Evolutionary conservation across 2,888 invertebrate genomes (phyloP).

Genomic region (Cantharis lateralis): DNA sequence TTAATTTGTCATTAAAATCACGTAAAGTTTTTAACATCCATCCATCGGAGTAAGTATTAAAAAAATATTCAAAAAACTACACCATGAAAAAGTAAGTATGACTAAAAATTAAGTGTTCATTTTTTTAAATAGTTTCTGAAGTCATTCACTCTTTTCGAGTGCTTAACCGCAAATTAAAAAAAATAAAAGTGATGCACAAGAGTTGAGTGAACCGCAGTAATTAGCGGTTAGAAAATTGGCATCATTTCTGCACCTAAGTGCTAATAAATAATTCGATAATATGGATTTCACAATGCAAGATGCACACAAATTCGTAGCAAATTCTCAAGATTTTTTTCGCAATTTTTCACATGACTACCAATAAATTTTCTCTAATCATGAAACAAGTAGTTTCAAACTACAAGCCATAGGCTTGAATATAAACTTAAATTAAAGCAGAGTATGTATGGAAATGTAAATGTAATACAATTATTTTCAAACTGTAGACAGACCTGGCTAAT

Average conservation of each 20-base stretch:
- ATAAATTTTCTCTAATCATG: not conserved
- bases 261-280: not conserved
- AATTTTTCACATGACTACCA: not conserved
- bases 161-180: not conserved
- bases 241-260: not conserved
- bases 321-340: not conserved
- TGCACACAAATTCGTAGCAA: not conserved
- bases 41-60: not conserved
- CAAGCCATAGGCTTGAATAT: not conserved
- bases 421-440: not conserved
- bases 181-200: not conserved
- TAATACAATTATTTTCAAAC: not conserved
- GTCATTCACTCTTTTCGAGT: not conserved
- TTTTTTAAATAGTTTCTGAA: not conserved
- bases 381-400: not conserved
- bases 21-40: slow-evolving; percentile 8
- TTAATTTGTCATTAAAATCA: slow-evolving; percentile 16
- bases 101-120: not conserved
- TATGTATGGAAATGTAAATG: not conserved
- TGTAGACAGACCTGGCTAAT: not conserved
- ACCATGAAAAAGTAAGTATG: not conserved
- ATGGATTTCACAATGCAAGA: too few species aligned
- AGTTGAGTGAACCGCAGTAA: not conserved
- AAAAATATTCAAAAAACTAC: not conserved
- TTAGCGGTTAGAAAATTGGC: not conserved